phyloP scores from a whole-genome alignment of 2,888 invertebrate genomes.

The Charanyca ferruginea region DNA sequence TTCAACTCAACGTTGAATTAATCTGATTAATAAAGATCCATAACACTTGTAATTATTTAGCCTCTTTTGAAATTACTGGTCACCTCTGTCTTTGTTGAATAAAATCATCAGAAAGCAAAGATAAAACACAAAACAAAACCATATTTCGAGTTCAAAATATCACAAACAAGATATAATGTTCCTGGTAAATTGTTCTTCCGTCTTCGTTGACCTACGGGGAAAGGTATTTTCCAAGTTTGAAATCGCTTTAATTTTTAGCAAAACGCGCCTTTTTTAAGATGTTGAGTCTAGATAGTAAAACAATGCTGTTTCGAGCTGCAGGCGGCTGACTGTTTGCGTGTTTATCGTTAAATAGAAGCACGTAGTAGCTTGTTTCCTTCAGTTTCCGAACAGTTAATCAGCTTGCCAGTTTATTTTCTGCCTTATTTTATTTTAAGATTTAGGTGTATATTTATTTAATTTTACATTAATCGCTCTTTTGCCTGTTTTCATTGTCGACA shows the following conservation, averaged over 20 bases:
- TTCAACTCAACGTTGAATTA: too few relatives aligned
- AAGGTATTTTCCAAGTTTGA: conserved; percentile 15
- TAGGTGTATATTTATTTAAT: too few relatives aligned
- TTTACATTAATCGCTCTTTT: too few relatives aligned
- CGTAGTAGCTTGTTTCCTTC: conserved; percentile 43
- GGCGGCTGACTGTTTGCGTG: conserved; percentile 35
- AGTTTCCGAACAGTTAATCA: conserved; percentile 46
- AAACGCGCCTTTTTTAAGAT: conserved; percentile 13
- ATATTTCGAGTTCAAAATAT: too few relatives aligned
- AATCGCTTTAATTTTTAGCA: background rate
- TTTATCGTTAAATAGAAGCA: conserved; percentile 35
- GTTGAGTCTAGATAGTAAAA: conserved; percentile 27
- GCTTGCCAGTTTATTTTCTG: conserved; percentile 4
- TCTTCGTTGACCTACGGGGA: background rate
- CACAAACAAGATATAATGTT: too few relatives aligned
- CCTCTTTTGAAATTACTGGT: too few relatives aligned
- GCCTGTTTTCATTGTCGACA: too few relatives aligned
- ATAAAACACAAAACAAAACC: too few relatives aligned
- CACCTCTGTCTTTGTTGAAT: too few relatives aligned
- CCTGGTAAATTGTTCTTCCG: background rate
- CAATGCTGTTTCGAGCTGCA: conserved; percentile 33
- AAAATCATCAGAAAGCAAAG: too few relatives aligned
- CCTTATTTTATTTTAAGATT: background rate
- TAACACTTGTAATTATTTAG: too few relatives aligned
- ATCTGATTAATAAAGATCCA: too few relatives aligned